Conservation (phyloP, 2,888 invertebrate species). For the Drosophila birchii region DNA sequence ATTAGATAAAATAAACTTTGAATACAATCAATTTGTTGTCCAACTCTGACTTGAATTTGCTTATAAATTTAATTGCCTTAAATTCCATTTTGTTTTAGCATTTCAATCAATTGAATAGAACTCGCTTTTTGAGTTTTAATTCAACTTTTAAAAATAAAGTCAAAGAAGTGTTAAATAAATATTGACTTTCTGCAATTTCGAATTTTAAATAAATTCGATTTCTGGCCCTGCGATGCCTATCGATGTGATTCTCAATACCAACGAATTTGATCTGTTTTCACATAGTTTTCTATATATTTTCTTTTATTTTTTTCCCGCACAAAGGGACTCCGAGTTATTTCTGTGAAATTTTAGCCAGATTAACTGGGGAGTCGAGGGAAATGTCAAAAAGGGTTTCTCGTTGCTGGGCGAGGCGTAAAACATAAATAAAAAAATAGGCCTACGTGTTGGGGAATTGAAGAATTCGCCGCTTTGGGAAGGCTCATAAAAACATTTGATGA, state of each 20-base stretch:
- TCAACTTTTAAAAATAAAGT: not conserved
- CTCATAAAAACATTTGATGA: conserved; percentile 12
- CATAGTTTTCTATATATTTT: conserved; percentile 50
- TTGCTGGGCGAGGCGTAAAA: conserved; percentile 4
- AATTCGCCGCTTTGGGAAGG: conserved; percentile 8
- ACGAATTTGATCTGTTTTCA: conserved; percentile 20
- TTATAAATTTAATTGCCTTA: not conserved
- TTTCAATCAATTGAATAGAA: conserved; percentile 4
- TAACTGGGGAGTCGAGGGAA: not conserved
- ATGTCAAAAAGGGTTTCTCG: not conserved
- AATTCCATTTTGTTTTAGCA: not conserved
- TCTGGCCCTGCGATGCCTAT: not conserved
- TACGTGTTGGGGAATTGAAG: conserved; percentile 34
- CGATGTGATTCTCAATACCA: conserved; percentile 42
- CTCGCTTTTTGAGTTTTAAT: not conserved
- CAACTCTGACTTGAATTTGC: not conserved
- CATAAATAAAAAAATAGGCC: conserved; percentile 15
- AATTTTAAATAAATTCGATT: conserved; percentile 13
- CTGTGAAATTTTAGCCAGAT: conserved; percentile 37
- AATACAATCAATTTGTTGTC: not conserved
- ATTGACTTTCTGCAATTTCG: conserved; percentile 2
- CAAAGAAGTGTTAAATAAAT: not conserved
- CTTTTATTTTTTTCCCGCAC: conserved; percentile 29
- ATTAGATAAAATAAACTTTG: not conserved
- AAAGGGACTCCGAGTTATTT: conserved; percentile 39